Base-by-base conservation (phyloP, 2,888 invertebrate genomes). In the Drosophila barbarae region DNA sequence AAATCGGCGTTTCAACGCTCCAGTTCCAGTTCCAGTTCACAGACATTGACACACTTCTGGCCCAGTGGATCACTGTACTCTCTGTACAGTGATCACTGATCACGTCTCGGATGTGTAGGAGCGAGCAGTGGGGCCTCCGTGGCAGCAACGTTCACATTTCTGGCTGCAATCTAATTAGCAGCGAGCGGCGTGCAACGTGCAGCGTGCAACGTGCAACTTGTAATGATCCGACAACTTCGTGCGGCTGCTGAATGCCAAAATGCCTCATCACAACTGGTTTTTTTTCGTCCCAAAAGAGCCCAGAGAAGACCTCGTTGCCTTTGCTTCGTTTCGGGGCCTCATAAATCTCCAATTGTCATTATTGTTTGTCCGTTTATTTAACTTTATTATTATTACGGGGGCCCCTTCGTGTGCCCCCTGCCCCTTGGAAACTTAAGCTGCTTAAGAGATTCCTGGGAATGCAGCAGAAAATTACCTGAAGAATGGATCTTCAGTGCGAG, bases 11-110 rank as follows among this genome's bases (percentile, higher is more conserved):
- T 76, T 70, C 76, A 76, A 74, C 71, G 79, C 75, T 76, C 72
- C 78, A 84, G 85, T 85, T 85, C 72, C 77, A 84, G 85, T 85
- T 85, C 77, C 85, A 85, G 78, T 85, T 85, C 86, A 84, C 86
- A 85, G 86, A 70, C 85, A 84, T 85, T 85, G 85, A 86, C 86
- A 85, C 80, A 85, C 72, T 84, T 77, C 77, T 64, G 63, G 41
- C 15, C 26, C 23, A 23, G 57, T 18, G 30, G 57, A 57, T 57
- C 57, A 57, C 39, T 21, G 50, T 51, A 44, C 60, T 46, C 42
- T 26, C 52, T n/a, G 42, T 38, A 60, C 60, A 26, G 44, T 38
- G 61, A 63, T 36, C 58, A 21, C 42, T 12, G 58, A 58, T 58
- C 63, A 63, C 60, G 50, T 71, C 59, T 54, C 47, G 60, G 63